Conservation (phyloP, 2,797 vertebrate species). For the Falco biarmicus region DNA sequence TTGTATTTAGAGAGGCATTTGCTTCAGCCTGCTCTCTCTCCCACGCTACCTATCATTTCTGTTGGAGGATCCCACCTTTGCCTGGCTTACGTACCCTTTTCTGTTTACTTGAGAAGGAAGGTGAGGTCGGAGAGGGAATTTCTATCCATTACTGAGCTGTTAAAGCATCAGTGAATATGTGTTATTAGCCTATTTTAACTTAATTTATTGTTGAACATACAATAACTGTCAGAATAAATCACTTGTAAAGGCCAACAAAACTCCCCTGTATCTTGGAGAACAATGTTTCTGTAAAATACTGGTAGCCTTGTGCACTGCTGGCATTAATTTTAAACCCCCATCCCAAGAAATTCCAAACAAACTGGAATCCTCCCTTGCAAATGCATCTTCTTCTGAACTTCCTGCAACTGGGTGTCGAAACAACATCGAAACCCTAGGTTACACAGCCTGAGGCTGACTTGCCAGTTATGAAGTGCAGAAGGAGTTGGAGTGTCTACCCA, state of each 20-base stretch:
- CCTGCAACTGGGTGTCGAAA: neutral
- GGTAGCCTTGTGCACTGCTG: neutral
- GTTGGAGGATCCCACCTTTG: neutral
- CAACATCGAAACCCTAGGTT: neutral
- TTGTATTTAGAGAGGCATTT: neutral
- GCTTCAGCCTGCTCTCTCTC: neutral
- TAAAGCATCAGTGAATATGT: constrained; percentile 41
- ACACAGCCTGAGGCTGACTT: neutral
- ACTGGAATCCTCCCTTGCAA: neutral
- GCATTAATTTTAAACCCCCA: neutral
- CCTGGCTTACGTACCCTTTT: neutral
- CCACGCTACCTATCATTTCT: neutral
- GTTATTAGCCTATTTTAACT: constrained; percentile 61
- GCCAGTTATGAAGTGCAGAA: neutral
- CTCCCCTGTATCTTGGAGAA: neutral
- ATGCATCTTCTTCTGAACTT: neutral
- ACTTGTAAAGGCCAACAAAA: constrained; percentile 47
- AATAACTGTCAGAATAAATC: constrained; percentile 49
- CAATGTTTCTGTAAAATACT: constrained; percentile 1
- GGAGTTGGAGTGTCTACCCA: neutral
- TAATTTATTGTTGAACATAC: constrained; percentile 59
- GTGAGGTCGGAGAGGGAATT: constrained; percentile 4
- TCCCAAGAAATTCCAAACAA: neutral
- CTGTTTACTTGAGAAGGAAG: constrained; percentile 13
- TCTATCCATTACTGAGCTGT: constrained; percentile 35